A percentile compares a stretch with the other conserved stretches of the same genome.
Evolutionary conservation across 2,888 invertebrate genomes (phyloP).

Genomic region (Zygaena filipendulae): DNA sequence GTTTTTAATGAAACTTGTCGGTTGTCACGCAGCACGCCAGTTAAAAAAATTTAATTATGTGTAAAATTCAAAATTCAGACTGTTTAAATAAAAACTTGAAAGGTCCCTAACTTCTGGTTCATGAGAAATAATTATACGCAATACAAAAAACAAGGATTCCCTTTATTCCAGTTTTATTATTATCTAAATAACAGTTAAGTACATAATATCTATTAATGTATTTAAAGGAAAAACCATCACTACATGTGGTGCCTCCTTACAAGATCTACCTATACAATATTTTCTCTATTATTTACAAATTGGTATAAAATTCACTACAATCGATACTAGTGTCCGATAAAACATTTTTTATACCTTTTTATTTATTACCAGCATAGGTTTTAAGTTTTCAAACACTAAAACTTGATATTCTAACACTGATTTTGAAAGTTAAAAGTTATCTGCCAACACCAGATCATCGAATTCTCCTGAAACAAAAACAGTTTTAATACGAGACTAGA

Average conservation of each 20-base stretch:
- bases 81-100: no score
- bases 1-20: no score
- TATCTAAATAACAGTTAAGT: slow-evolving; percentile 55
- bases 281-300: slow-evolving; percentile 52
- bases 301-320: slow-evolving; percentile 61
- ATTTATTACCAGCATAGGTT: no score
- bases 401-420: slow-evolving; percentile 47
- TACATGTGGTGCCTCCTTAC: slow-evolving; percentile 48
- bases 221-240: slow-evolving; percentile 56
- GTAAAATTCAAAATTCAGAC: no score
- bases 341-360: no score
- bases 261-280: slow-evolving; percentile 34
- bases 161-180: slow-evolving; percentile 48
- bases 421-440: slow-evolving; percentile 33
- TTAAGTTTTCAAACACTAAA: slow-evolving; percentile 37
- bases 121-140: slow-evolving; percentile 20
- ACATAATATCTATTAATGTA: slow-evolving; percentile 45
- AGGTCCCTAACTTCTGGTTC: no score
- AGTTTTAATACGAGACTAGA: no score
- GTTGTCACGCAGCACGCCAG: no score
- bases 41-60: no score
- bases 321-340: slow-evolving; percentile 38
- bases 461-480: slow-evolving; percentile 38
- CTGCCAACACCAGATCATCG: slow-evolving; percentile 41
- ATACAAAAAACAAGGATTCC: slow-evolving; percentile 44